phyloP scores from a whole-genome alignment of 1,140 invertebrate species.

The Drosophila punjabiensis region DNA sequence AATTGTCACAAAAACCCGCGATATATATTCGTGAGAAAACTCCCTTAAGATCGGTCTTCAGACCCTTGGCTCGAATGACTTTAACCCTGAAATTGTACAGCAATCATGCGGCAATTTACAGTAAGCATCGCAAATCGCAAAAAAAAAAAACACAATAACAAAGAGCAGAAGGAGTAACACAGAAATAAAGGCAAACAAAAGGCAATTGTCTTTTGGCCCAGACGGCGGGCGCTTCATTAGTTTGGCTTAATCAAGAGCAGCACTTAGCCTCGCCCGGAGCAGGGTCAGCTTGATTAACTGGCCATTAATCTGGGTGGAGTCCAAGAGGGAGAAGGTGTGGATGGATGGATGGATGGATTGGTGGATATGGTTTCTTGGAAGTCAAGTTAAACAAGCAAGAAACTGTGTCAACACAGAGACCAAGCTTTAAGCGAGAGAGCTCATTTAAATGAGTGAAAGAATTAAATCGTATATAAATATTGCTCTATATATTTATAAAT shows the following conservation, averaged over 20 bases:
- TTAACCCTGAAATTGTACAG: constrained; percentile 55
- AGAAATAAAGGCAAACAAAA: constrained; percentile 25
- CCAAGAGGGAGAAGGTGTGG: not conserved
- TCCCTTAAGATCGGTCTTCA: not conserved
- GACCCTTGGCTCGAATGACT: constrained; percentile 46
- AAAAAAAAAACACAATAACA: constrained; percentile 18
- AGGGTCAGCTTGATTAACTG: constrained; percentile 43
- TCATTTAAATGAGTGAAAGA: not conserved
- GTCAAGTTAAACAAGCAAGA: not conserved
- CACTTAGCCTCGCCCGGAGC: constrained; percentile 31
- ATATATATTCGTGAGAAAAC: constrained; percentile 5
- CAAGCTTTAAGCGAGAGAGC: fast-evolving
- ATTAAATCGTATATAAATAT: no score
- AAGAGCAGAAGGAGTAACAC: not conserved
- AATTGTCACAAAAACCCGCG: not conserved
- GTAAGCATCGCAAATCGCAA: constrained; percentile 28
- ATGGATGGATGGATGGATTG: not conserved
- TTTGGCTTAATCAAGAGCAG: constrained; percentile 66
- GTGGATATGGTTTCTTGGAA: constrained; percentile 18
- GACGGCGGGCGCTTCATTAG: constrained; percentile 62
- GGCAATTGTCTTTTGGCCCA: constrained; percentile 36
- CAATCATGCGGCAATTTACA: constrained; percentile 37
- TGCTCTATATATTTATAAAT: no score
- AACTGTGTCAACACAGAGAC: constrained; percentile 3
- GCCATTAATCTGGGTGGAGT: constrained; percentile 27